These are phyloP conservation scores for Eublepharis macularius DNA, from an alignment of 2,113 vertebrate genomes.

Conservation along the genomic window DNA sequence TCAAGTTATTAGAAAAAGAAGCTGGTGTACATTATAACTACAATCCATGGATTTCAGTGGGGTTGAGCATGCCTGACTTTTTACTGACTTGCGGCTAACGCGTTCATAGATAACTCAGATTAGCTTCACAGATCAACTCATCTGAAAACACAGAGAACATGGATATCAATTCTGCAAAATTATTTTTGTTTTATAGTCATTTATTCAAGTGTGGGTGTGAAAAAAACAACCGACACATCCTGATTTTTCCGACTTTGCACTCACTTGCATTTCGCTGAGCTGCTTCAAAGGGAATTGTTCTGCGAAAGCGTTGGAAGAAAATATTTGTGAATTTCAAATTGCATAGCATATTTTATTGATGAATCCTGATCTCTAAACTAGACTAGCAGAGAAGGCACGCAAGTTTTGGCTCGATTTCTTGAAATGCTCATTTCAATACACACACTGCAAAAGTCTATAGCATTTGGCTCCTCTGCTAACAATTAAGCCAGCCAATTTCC, in stretches of 20 bases:
- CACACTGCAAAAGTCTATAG: constrained; percentile 32
- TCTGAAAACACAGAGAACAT: not conserved
- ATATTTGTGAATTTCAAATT: constrained; percentile 30
- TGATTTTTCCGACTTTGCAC: not conserved
- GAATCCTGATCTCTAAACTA: constrained; percentile 45
- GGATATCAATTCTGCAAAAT: not conserved
- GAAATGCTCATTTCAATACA: constrained; percentile 47
- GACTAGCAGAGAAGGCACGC: constrained; percentile 48
- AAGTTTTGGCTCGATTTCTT: constrained; percentile 49
- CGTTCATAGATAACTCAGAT: not conserved
- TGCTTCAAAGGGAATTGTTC: not conserved
- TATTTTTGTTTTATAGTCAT: not conserved
- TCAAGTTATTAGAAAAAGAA: not conserved
- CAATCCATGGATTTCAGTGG: not conserved
- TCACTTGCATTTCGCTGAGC: not conserved
- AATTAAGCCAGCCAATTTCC: constrained; percentile 58
- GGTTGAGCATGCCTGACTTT: not conserved
- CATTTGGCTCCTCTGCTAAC: constrained; percentile 43
- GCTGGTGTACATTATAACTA: not conserved
- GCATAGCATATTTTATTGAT: constrained; percentile 35
- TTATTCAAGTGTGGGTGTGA: not conserved
- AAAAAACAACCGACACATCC: not conserved
- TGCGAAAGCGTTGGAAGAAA: not conserved
- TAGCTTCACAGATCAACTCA: not conserved
- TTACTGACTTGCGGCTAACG: not conserved